These are phyloP conservation scores for Drosophila ambigua DNA, from an alignment of 1,140 invertebrate genomes.

Conservation along the genomic window DNA sequence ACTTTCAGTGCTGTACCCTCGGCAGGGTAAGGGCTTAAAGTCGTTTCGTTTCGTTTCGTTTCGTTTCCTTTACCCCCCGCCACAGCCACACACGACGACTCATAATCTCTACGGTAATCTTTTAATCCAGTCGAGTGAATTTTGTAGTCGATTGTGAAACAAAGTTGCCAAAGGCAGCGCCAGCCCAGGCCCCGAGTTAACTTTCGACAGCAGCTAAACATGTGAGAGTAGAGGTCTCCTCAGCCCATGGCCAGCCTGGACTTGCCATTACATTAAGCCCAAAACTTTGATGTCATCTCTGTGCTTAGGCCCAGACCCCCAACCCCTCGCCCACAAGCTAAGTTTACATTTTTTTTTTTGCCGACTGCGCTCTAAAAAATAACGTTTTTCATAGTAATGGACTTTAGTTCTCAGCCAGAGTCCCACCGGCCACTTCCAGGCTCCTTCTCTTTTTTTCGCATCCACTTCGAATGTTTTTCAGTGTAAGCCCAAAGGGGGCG, in stretches of 20 bases:
- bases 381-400: slow-evolving; percentile 82
- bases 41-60: not conserved
- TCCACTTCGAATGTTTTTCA: slow-evolving; percentile 54
- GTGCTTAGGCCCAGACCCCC: slow-evolving; percentile 54
- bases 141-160: slow-evolving; percentile 80
- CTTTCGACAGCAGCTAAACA: slow-evolving; percentile 63
- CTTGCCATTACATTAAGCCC: slow-evolving; percentile 68
- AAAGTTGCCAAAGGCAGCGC: slow-evolving; percentile 68
- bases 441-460: slow-evolving; percentile 14
- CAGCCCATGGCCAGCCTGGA: not conserved
- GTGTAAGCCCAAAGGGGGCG: slow-evolving; percentile 53
- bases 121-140: slow-evolving; percentile 83
- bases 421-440: not conserved
- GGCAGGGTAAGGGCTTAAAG: slow-evolving; percentile 12
- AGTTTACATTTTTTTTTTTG: slow-evolving; percentile 48
- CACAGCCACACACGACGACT: slow-evolving; percentile 48
- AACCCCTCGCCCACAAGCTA: slow-evolving; percentile 34
- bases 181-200: slow-evolving; percentile 44
- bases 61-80: not conserved
- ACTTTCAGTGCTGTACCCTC: slow-evolving; percentile 26
- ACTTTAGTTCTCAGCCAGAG: slow-evolving; percentile 38
- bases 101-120: slow-evolving; percentile 81
- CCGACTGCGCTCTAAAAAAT: slow-evolving; percentile 48
- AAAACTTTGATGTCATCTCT: slow-evolving; percentile 79
- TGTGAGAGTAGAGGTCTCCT: slow-evolving; percentile 28